These are phyloP conservation scores for Epinotia ramella DNA, from an alignment of 2,888 invertebrate species.

Conservation along the genomic window DNA sequence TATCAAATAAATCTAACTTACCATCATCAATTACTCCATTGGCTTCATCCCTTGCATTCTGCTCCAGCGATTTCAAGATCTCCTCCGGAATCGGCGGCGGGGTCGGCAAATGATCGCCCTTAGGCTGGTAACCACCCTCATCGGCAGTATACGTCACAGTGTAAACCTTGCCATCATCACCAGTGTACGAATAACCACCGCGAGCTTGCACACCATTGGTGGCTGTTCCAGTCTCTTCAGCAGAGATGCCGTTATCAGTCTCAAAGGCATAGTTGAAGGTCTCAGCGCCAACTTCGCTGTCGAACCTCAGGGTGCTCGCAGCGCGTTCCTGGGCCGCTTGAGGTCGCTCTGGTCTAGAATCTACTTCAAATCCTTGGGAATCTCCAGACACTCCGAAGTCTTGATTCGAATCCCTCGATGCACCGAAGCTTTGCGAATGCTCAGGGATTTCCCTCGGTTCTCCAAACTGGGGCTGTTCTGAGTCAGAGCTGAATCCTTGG, in stretches of 20 bases:
- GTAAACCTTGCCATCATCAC: slow-evolving; percentile 75
- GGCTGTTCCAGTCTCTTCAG: slow-evolving; percentile 68
- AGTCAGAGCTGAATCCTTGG: slow-evolving; percentile 19
- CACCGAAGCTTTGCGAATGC: slow-evolving; percentile 1
- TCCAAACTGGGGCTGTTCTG: slow-evolving; percentile 29
- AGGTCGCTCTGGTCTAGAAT: slow-evolving; percentile 56
- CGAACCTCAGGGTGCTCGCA: slow-evolving; percentile 64
- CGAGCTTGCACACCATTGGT: slow-evolving; percentile 68
- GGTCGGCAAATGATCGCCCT: slow-evolving; percentile 73
- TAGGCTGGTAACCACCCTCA: slow-evolving; percentile 70
- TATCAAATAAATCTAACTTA: slow-evolving; percentile 56
- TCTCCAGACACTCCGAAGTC: background rate
- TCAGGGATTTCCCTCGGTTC: slow-evolving; percentile 4
- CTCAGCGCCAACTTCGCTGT: slow-evolving; percentile 66
- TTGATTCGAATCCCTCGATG: background rate
- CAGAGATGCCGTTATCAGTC: slow-evolving; percentile 75
- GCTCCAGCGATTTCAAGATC: slow-evolving; percentile 70
- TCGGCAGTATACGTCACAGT: slow-evolving; percentile 75
- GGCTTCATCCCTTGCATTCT: slow-evolving; percentile 74
- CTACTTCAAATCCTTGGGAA: slow-evolving; percentile 38
- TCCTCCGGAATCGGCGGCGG: slow-evolving; percentile 74
- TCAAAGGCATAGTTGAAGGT: slow-evolving; percentile 70
- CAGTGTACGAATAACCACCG: slow-evolving; percentile 73
- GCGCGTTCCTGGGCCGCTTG: slow-evolving; percentile 63
- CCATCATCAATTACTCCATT: slow-evolving; percentile 74